phyloP scores from a whole-genome alignment of 2,797 vertebrate genomes.

The Sparus aurata region DNA sequence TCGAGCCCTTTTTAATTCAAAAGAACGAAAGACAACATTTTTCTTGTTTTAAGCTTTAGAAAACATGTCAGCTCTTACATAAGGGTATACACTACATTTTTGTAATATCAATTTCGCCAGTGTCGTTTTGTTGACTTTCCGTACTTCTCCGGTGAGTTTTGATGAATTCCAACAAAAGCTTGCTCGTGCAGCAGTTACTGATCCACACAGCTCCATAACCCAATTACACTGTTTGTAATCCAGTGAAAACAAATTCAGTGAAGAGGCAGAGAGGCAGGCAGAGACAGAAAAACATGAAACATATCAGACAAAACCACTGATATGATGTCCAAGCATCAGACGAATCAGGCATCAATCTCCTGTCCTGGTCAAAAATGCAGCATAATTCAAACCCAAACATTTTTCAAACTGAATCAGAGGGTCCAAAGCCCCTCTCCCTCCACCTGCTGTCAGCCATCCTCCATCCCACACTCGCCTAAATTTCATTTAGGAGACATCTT shows the following conservation, averaged over 20 bases:
- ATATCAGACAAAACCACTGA: constrained; percentile 68
- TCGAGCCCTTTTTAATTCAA: constrained; percentile 21
- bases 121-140: constrained; percentile 60
- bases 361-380: constrained; percentile 73
- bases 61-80: background rate
- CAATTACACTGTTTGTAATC: constrained; percentile 82
- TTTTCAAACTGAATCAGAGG: constrained; percentile 86
- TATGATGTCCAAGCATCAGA: constrained; percentile 75
- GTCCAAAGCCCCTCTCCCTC: constrained; percentile 64
- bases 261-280: constrained; percentile 57
- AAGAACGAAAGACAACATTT: constrained; percentile 16
- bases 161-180: constrained; percentile 74
- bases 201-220: constrained; percentile 76
- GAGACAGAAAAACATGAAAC: constrained; percentile 69
- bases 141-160: constrained; percentile 54
- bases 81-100: background rate
- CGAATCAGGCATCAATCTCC: constrained; percentile 84
- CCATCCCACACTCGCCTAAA: constrained; percentile 76
- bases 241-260: constrained; percentile 80
- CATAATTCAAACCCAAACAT: constrained; percentile 86
- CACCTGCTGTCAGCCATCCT: constrained; percentile 79
- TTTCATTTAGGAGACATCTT: constrained; percentile 87
- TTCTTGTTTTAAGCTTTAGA: constrained; percentile 6
- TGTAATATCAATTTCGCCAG: constrained; percentile 6
- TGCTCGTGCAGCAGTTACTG: constrained; percentile 66